phyloP scores from a whole-genome alignment of 2,113 vertebrate genomes.

The Nyctibius bracteatus region DNA sequence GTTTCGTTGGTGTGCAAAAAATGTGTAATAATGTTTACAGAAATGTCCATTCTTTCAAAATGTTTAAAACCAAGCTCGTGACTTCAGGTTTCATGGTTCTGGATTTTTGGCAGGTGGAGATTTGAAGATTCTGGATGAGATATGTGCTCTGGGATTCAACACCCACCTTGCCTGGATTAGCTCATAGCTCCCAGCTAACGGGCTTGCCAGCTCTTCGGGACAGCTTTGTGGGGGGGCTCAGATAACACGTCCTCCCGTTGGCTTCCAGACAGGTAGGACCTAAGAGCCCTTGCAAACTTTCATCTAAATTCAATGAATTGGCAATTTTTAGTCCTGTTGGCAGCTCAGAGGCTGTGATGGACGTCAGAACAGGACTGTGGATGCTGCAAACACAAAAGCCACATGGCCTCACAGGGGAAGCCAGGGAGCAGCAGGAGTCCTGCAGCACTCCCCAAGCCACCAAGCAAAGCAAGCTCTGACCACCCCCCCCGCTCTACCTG shows the following conservation, averaged over 20 bases:
- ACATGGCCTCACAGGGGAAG: rapidly evolving
- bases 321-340: not conserved
- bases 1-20: not conserved
- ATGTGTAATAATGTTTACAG: not conserved
- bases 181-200: rapidly evolving
- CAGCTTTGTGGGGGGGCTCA: not conserved
- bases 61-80: not conserved
- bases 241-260: rapidly evolving
- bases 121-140: not conserved
- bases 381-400: not conserved
- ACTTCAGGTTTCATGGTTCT: not conserved
- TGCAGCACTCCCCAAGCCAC: not conserved
- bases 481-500: no score
- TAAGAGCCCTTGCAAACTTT: not conserved
- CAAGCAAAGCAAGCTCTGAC: not conserved
- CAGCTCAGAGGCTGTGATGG: not conserved
- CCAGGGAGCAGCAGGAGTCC: not conserved
- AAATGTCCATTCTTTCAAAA: not conserved
- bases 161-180: not conserved
- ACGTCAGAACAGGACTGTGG: not conserved
- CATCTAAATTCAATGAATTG: not conserved
- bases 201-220: not conserved
- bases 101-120: not conserved
- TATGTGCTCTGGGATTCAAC: rapidly evolving
- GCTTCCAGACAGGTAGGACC: not conserved